Percentiles rank a stretch among this genome's conserved stretches.
Conservation (phyloP, 2,113 vertebrate species). For the Nansenia antarctica region DNA sequence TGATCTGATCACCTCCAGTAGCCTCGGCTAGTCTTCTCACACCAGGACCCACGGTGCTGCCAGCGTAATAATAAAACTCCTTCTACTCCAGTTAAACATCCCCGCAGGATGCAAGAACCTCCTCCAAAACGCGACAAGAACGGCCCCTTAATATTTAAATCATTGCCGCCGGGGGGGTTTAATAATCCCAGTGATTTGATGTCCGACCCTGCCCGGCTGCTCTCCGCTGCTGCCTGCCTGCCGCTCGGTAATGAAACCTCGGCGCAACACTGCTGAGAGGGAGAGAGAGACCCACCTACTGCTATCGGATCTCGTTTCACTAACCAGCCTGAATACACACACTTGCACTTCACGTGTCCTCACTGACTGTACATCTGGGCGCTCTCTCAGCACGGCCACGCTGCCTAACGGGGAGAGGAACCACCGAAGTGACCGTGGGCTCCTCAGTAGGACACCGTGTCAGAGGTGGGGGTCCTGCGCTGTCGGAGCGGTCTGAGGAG, state of each 20-base stretch:
- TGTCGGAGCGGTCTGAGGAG: neutral
- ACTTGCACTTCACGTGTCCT: conserved; percentile 29
- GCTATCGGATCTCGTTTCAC: conserved; percentile 50
- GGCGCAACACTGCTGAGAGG: conserved; percentile 2
- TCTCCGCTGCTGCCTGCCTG: conserved; percentile 22
- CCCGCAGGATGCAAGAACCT: conserved; percentile 47
- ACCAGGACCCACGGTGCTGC: conserved; percentile 48
- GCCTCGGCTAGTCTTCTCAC: conserved; percentile 47
- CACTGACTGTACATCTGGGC: conserved; percentile 2
- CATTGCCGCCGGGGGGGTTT: conserved; percentile 24
- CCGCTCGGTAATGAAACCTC: conserved; percentile 20
- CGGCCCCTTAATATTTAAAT: conserved; percentile 55
- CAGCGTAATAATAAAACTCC: conserved; percentile 46
- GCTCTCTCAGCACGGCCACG: neutral
- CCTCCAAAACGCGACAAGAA: conserved; percentile 46
- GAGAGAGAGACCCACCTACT: conserved; percentile 39
- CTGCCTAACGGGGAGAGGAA: neutral
- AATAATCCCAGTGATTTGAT: conserved; percentile 38
- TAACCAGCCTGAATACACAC: conserved; percentile 41
- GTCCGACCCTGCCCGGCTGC: conserved; percentile 14
- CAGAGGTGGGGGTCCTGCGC: neutral
- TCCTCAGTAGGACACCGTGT: neutral
- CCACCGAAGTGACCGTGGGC: neutral
- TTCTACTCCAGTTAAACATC: conserved; percentile 63
- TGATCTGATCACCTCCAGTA: neutral